Evolutionary conservation across 2,113 vertebrate species (phyloP), one percentile per base, ranked within the genome.

Genomic region (Entelurus aequoreus): DNA sequence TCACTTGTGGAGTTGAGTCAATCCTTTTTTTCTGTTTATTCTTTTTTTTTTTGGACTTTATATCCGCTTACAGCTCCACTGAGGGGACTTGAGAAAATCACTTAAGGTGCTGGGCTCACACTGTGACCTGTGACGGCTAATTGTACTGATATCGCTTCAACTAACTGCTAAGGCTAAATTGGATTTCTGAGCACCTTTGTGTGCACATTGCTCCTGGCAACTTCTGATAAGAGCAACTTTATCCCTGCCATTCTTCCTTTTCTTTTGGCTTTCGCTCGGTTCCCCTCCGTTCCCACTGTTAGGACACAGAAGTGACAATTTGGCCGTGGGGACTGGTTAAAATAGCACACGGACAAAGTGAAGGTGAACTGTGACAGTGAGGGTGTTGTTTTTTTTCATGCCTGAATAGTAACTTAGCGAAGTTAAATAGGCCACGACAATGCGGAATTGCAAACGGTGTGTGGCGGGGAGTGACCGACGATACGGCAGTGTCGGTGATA

Each of bases 181-280:
- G 79, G 82, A 84, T 85, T 85, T 65, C 71, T 51, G 35, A 69
- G 68, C 63, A 75, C 85, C 85, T 84, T 78, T 85, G 76, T 86
- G 77, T 57, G 66, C 13, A 6, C 77, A 28, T 57, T 55, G 79
- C 88, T 86, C 55, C 88, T 89, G 87, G 84, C 82, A 51, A 76
- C 55, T 81, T 83, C 63, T 55, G 87, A 90, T 89, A 88, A 89
- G 81, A 79, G 70, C 60, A 84, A 84, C 82, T 89, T 87, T 86
- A 85, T 88, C 84, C 63, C 70, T 51, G 8, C 55, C 16, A n/a
- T 60, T 55, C 52, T 54, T 48, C 53, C 63, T 64, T 58, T 66
- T 57, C 54, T 57, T 46, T 69, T 68, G 54, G 49, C 60, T 81
- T 83, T 86, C 69, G 79, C 78, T 81, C 67, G 51, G 66, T 60